Evolutionary conservation across 2,888 invertebrate genomes (phyloP).

Genomic region (Pedicia rivosa): DNA sequence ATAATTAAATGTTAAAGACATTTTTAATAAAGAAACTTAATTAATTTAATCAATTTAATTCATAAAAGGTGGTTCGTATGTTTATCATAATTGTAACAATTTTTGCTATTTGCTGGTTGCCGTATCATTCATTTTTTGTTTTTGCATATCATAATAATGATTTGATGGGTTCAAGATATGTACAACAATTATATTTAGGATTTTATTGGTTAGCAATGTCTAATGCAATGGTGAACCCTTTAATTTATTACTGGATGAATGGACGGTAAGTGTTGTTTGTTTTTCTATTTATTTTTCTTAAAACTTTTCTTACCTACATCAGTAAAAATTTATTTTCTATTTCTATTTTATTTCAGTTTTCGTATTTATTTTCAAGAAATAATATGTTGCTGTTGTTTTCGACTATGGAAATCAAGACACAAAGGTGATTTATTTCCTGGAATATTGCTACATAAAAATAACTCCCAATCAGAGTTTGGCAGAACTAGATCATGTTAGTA

Average conservation of each 20-base stretch:
- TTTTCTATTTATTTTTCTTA: neutral
- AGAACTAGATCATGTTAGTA: conserved; percentile 9
- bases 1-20: neutral
- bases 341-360: conserved; percentile 35
- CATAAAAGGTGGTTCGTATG: conserved; percentile 69
- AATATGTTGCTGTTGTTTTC: conserved; percentile 42
- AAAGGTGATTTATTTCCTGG: conserved; percentile 1
- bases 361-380: conserved; percentile 53
- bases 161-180: conserved; percentile 53
- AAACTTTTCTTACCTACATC: neutral
- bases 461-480: conserved; percentile 6
- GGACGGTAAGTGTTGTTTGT: conserved; percentile 42
- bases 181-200: conserved; percentile 69
- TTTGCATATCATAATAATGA: conserved; percentile 44
- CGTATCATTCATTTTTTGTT: conserved; percentile 76
- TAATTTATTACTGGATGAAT: conserved; percentile 91
- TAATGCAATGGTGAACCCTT: conserved; percentile 83
- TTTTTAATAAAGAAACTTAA: neutral
- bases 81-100: conserved; percentile 74
- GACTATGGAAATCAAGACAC: conserved; percentile 11
- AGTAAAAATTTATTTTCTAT: conserved; percentile 2
- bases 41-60: conserved; percentile 3
- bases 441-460: conserved; percentile 7
- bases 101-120: conserved; percentile 79
- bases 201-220: conserved; percentile 90